A percentile compares a stretch with the other conserved stretches of the same genome.
phyloP scores from a whole-genome alignment of 2,888 invertebrate genomes.

The Strigamia crassipes region DNA sequence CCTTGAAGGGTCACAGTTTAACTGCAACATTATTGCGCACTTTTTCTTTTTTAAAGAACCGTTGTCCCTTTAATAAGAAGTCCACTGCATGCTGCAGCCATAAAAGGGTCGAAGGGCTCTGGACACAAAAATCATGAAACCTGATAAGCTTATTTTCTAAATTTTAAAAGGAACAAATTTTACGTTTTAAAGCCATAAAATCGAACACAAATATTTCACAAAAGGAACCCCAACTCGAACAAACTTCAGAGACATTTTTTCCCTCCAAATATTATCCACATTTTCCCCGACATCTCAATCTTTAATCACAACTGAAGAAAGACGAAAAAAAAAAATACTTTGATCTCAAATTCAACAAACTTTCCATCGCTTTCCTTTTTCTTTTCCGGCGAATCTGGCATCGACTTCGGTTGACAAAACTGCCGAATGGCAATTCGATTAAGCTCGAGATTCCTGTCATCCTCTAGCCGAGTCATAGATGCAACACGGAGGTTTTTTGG shows the following conservation, averaged over 20 bases:
- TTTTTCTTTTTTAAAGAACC: too few species aligned
- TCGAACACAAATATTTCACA: too few species aligned
- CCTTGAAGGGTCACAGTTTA: too few species aligned
- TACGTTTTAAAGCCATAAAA: too few species aligned
- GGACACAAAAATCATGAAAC: too few species aligned
- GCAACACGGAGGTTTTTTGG: conserved; percentile 39
- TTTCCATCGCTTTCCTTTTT: background rate
- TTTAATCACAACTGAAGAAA: conserved; percentile 23
- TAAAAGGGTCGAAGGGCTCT: too few species aligned
- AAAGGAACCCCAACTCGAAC: background rate
- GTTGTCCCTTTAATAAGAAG: too few species aligned
- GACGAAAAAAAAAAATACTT: background rate
- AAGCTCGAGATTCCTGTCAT: conserved; percentile 40
- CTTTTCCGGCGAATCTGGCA: conserved; percentile 7
- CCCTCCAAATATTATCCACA: background rate
- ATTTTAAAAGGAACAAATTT: too few species aligned
- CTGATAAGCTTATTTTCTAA: too few species aligned
- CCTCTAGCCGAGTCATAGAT: conserved; percentile 17
- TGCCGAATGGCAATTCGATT: conserved; percentile 25
- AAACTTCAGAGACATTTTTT: background rate
- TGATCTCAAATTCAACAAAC: conserved; percentile 36
- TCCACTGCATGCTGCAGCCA: too few species aligned
- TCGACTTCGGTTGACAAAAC: conserved; percentile 33
- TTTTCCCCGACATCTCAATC: background rate
- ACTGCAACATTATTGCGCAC: too few species aligned